Percentiles rank a stretch among this genome's conserved stretches.
Conservation (phyloP, 2,888 invertebrate genomes). For the Pteria penguin region DNA sequence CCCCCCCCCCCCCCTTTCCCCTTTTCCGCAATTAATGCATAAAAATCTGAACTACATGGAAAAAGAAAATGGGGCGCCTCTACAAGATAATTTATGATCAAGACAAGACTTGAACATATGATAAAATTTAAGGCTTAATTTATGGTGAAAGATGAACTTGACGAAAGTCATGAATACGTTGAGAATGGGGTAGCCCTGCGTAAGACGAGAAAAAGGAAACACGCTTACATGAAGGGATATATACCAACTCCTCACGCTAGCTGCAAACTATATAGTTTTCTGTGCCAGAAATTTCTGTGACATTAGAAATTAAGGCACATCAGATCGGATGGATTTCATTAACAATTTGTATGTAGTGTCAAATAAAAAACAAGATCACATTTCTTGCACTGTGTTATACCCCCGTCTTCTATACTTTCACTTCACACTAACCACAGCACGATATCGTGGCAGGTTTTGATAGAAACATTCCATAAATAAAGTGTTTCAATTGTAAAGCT, state of each 20-base stretch:
- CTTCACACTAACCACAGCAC: background rate
- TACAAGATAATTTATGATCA: background rate
- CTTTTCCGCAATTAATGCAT: too few species aligned
- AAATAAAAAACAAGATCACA: background rate
- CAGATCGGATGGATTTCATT: background rate
- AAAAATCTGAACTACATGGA: too few species aligned
- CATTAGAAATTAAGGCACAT: background rate
- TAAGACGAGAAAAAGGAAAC: too few species aligned
- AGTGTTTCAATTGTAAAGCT: background rate
- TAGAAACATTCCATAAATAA: background rate
- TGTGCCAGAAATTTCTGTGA: background rate
- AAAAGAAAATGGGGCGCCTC: too few species aligned
- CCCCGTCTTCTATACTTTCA: background rate
- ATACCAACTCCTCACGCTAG: background rate
- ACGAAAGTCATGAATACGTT: background rate
- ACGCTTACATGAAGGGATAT: too few species aligned
- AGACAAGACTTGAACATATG: background rate
- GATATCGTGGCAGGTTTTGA: background rate
- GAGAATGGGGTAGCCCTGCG: too few species aligned
- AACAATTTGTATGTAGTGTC: background rate
- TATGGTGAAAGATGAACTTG: background rate
- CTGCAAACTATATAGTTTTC: too few species aligned
- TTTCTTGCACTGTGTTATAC: background rate
- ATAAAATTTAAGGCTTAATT: background rate
- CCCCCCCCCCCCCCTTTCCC: too few species aligned